Evolutionary conservation across 2,888 invertebrate species (phyloP).

Genomic region (Cheilosia vulpina): DNA sequence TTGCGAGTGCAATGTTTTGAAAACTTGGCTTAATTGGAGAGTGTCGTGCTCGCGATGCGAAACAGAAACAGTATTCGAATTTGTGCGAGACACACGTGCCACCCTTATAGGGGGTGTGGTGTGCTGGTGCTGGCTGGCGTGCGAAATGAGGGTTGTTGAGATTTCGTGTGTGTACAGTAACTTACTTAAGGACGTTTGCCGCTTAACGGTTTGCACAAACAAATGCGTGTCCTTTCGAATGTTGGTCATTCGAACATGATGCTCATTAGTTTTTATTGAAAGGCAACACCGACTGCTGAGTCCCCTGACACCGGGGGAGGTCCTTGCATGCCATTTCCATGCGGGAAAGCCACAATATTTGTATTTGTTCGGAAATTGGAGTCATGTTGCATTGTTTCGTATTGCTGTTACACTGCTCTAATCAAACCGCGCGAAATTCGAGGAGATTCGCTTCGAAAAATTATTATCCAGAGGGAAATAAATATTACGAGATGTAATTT

Average conservation of each 20-base stretch:
- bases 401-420: constrained; percentile 48
- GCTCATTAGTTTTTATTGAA: constrained; percentile 74
- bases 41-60: constrained; percentile 61
- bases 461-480: constrained; percentile 31
- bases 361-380: constrained; percentile 46
- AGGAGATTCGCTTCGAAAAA: constrained; percentile 24
- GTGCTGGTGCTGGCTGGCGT: constrained; percentile 53
- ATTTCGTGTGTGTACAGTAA: constrained; percentile 43
- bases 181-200: constrained; percentile 71
- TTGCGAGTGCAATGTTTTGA: constrained; percentile 74
- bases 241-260: constrained; percentile 74
- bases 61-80: constrained; percentile 69
- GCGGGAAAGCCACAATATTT: constrained; percentile 70
- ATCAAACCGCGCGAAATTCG: constrained; percentile 72
- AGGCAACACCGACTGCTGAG: constrained; percentile 58
- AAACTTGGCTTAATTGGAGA: constrained; percentile 74
- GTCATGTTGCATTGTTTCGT: constrained; percentile 68
- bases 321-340: constrained; percentile 48
- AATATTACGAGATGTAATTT: not conserved
- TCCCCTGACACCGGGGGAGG: constrained; percentile 49
- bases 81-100: constrained; percentile 59
- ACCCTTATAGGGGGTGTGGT: constrained; percentile 59
- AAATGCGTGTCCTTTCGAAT: constrained; percentile 54
- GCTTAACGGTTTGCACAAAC: constrained; percentile 64
- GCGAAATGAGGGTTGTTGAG: constrained; percentile 67